Evolutionary conservation across 2,888 invertebrate genomes (phyloP), one percentile per base, ranked within the genome.

Genomic region (Nomada lathburiana): DNA sequence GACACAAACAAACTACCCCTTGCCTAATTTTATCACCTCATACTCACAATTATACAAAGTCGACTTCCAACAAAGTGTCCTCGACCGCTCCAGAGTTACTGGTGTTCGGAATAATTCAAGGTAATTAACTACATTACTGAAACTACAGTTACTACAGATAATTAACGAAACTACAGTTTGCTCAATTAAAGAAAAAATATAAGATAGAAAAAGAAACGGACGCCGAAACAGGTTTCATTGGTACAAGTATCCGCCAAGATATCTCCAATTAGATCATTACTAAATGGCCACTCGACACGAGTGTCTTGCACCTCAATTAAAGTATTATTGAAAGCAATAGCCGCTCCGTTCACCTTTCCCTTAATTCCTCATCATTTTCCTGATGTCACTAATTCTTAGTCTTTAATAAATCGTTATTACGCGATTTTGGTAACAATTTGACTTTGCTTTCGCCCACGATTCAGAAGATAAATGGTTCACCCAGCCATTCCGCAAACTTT

Each of bases 261-360:
- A 50, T 59, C 57, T 67, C 23, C 23, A 50, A 67, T 74, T 74
- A 59, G 18, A 59, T 50, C 36, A 50, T 74, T 59, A 47, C 57
- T 59, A 67, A 74, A 67, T 74, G 67, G 23, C 65, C 59, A 29
- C 67, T 50, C 74, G 36, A 36, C 65, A 23, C 44, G 64, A 73
- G 67, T 74, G 50, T 59, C 47, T 74, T 59, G 20, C 55, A 59
- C 59, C 59, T 36, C 67, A 67, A 74, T 74, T 74, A 64, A 64
- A 73, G 29, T 57, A 74, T 59, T 59, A 65, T 53, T n/a, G n/a
- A 42, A 59, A 59, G 57, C 50, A 50, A 36, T 59, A 64, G 59
- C 36, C 72, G 26, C n/a, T 23, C 20, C 10, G 20, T 18, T 44
- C 59, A 59, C n/a, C 64, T 72, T 42, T 52, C 36, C 16, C 50